Conservation (phyloP, 37 sponge, comb jelly and placozoan genomes). For the Eunapius fragilis region DNA sequence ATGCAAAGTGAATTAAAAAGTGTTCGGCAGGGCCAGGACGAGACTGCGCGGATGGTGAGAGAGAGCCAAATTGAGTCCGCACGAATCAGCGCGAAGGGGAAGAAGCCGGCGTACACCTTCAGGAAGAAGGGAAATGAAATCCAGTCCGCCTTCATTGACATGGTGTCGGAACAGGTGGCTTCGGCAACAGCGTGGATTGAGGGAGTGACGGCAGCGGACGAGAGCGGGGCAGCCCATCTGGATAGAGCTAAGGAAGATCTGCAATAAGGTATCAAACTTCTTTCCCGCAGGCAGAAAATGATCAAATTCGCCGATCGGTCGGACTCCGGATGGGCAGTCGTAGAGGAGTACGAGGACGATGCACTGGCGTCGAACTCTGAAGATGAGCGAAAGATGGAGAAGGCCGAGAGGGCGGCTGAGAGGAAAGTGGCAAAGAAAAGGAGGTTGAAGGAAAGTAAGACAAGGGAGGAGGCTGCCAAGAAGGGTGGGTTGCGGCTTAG, state of each 20-base stretch:
- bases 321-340: background rate
- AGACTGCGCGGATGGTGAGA: too few species aligned
- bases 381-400: background rate
- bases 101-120: background rate
- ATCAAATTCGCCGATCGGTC: slow-evolving; percentile 9
- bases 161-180: too few species aligned
- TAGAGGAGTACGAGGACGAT: background rate
- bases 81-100: too few species aligned
- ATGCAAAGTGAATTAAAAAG: too few species aligned
- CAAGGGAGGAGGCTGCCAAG: too few species aligned
- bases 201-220: too few species aligned
- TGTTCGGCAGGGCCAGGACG: too few species aligned
- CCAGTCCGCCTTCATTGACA: background rate
- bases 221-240: background rate
- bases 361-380: slow-evolving; percentile 1
- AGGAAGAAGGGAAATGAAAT: background rate
- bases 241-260: background rate
- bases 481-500: too few species aligned
- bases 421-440: background rate
- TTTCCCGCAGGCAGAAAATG: background rate
- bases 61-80: too few species aligned
- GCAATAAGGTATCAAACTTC: background rate
- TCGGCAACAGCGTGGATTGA: too few species aligned
- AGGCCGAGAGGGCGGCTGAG: background rate
- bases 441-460: background rate